Evolutionary conservation across 2,113 vertebrate species (phyloP), one percentile per base, ranked within the genome.

Genomic region (Laterallus jamaicensis): DNA sequence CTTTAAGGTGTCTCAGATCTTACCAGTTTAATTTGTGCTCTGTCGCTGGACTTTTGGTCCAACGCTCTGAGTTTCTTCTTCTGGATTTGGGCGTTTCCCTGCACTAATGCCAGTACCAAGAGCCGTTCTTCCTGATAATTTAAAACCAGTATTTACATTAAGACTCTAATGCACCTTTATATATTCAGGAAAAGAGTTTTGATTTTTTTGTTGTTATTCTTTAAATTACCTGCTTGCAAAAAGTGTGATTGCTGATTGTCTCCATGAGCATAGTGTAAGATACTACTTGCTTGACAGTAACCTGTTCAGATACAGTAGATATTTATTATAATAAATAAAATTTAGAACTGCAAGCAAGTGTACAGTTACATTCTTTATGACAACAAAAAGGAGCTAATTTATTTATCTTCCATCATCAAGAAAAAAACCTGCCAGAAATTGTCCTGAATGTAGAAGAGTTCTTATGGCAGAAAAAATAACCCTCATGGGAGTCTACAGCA

Each of bases 21-120:
- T 97, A 98, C 98, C 97, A 95, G 90, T 82, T 96, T 96, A 98
- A 92, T 97, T 97, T 88, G 96, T 97, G 95, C 98, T 98, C 95
- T 98, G 98, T 89, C 98, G 97, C 95, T 98, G 98, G 96, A 98
- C 97, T 97, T 98, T 98, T 55, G 97, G 96, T 78, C 98, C 97
- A 62, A 98, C 58, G 49, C 96, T 97, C 92, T 98, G 98, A 10
- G 60, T 96, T 71, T 98, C 98, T 66, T 98, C 98, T 89, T 98
- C 98, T 78, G 97, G 98, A 94, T 97, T 98, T 63, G 98, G 98
- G 21, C 98, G 97, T 89, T 98, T 98, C 84, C 98, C 98, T 80
- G 91, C 93, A 84, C 97, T 96, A 82, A 98, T 79, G 82, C 96
- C 97, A 82, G 96, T 37, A 92, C 95, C 96, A 92, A 96, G 35